Conservation (phyloP, 2,113 vertebrate species). For the Setophaga coronata region DNA sequence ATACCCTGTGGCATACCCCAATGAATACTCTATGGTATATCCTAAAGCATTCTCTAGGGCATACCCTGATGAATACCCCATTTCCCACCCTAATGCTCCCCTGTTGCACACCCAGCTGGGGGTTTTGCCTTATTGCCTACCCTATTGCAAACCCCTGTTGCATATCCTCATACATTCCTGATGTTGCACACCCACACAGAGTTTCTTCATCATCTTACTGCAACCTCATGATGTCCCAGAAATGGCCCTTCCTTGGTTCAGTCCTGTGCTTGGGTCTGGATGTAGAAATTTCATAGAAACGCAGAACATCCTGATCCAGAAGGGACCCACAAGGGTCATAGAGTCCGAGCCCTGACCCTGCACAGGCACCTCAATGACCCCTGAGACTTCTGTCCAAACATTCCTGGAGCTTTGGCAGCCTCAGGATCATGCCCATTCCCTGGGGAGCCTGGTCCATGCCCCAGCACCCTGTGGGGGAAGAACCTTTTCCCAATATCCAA, state of each 20-base stretch:
- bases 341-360: not conserved
- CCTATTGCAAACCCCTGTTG: rapidly evolving
- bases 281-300: not conserved
- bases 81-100: not conserved
- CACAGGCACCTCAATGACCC: too few relatives aligned
- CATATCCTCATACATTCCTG: not conserved
- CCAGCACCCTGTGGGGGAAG: not conserved
- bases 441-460: not conserved
- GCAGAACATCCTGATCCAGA: not conserved
- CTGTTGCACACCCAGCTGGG: too few relatives aligned
- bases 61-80: not conserved
- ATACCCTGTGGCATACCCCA: not conserved
- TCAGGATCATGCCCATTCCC: rapidly evolving
- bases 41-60: not conserved
- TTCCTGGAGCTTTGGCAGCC: not conserved
- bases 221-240: not conserved
- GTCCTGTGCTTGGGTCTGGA: not conserved
- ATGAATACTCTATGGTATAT: not conserved
- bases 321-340: not conserved
- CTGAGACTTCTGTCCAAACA: rapidly evolving
- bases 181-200: rapidly evolving
- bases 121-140: not conserved
- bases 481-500: not conserved
- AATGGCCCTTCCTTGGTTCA: not conserved
- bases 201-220: not conserved